Percentiles rank a stretch among this genome's conserved stretches.
These are phyloP conservation scores for Oasisia sp. DNA, from an alignment of 2,888 invertebrate genomes.

Conservation along the genomic window DNA sequence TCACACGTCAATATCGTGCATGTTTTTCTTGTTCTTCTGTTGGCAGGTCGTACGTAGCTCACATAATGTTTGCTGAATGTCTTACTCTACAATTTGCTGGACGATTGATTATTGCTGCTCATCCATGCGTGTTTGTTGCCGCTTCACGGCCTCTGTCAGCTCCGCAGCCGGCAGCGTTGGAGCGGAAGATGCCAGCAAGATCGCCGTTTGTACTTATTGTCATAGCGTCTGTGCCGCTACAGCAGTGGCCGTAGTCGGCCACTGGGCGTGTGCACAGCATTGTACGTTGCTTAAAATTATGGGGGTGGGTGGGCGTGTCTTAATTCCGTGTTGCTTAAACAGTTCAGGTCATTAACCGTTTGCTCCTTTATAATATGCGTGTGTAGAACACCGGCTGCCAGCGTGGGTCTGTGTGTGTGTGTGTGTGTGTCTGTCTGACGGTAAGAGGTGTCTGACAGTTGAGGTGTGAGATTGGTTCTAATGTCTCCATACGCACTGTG, in stretches of 20 bases:
- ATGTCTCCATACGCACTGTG: background rate
- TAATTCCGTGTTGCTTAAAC: slow-evolving; percentile 17
- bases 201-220: slow-evolving; percentile 10
- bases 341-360: slow-evolving; percentile 1
- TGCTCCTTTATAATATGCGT: background rate
- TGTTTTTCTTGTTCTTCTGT: slow-evolving; percentile 17
- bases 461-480: background rate
- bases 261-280: background rate
- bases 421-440: background rate
- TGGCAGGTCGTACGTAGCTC: slow-evolving; percentile 17
- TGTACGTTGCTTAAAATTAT: background rate
- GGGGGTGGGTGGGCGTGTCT: background rate
- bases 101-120: slow-evolving; percentile 17
- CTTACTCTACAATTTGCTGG: slow-evolving; percentile 17
- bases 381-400: background rate
- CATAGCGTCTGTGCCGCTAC: background rate
- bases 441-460: background rate
- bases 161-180: background rate
- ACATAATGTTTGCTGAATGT: slow-evolving; percentile 5
- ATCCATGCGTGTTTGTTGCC: slow-evolving; percentile 17
- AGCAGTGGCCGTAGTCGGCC: background rate
- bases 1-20: slow-evolving; percentile 10
- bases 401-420: background rate
- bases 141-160: slow-evolving; percentile 12
- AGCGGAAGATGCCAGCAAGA: background rate